A percentile compares a stretch with the other conserved stretches of the same genome.
Conservation (phyloP, 2,888 invertebrate species). For the Calliphora vomitoria region DNA sequence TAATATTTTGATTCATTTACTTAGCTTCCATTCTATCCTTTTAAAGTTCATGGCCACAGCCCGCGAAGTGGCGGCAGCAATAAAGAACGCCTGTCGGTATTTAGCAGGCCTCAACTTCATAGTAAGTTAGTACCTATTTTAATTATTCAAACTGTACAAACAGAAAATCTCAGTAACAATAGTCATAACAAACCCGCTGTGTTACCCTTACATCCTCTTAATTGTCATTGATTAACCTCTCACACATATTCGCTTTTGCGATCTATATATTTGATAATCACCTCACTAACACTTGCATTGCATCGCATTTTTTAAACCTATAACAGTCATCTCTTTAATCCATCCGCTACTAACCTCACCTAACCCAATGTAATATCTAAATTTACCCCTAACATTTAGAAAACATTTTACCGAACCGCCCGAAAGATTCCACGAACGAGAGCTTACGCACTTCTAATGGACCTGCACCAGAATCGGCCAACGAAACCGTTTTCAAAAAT, state of each 20-base stretch:
- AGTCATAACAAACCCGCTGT: conserved; percentile 50
- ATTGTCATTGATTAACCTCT: conserved; percentile 21
- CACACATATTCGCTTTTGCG: conserved; percentile 40
- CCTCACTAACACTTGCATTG: conserved; percentile 50
- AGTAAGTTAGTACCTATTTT: conserved; percentile 87
- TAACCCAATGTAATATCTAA: conserved; percentile 62
- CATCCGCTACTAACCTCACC: conserved; percentile 38
- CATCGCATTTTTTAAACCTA: conserved; percentile 27
- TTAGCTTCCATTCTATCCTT: background rate
- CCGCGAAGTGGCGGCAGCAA: conserved; percentile 81
- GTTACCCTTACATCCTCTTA: conserved; percentile 14
- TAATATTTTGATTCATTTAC: background rate
- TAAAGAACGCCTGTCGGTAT: conserved; percentile 85
- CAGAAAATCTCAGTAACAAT: conserved; percentile 28
- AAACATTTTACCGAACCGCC: conserved; percentile 81
- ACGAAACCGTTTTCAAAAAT: conserved; percentile 52
- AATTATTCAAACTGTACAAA: conserved; percentile 74
- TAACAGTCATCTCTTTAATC: conserved; percentile 42
- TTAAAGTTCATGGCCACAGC: conserved; percentile 82
- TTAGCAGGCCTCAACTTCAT: conserved; percentile 86
- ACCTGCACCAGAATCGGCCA: conserved; percentile 58
- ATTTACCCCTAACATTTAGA: conserved; percentile 74
- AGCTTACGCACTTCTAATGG: conserved; percentile 86
- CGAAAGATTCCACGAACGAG: conserved; percentile 86
- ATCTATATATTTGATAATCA: background rate